Evolutionary conservation across 2,888 invertebrate species (phyloP).

Genomic region (Hemicrepidius hirtus): DNA sequence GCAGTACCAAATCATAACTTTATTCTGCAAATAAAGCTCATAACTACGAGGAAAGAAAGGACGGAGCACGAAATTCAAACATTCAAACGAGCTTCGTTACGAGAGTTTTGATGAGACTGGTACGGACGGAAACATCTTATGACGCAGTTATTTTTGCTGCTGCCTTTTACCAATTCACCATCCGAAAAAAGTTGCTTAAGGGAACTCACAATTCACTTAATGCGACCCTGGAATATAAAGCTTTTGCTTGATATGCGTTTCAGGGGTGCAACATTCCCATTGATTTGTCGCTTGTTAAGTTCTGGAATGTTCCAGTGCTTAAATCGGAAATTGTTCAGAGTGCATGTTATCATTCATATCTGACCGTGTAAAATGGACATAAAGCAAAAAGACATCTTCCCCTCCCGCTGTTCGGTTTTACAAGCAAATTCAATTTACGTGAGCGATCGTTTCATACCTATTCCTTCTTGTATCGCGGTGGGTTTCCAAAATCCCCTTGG

Average conservation of each 20-base stretch:
- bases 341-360: constrained; percentile 17
- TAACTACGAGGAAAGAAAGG: constrained; percentile 49
- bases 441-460: constrained; percentile 22
- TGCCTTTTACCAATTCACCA: constrained; percentile 36
- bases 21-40: constrained; percentile 53
- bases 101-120: constrained; percentile 50
- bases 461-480: constrained; percentile 8
- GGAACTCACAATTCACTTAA: constrained; percentile 38
- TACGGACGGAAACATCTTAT: constrained; percentile 40
- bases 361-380: constrained; percentile 23
- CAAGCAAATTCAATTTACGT: constrained; percentile 29
- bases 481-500: constrained; percentile 6
- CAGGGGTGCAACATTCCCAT: neutral
- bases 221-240: constrained; percentile 16
- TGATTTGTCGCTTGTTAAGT: no score
- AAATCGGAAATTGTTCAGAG: constrained; percentile 14
- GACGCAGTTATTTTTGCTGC: constrained; percentile 32
- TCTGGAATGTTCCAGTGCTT: neutral
- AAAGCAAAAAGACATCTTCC: constrained; percentile 15
- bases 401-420: constrained; percentile 24
- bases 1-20: constrained; percentile 53
- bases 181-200: constrained; percentile 27
- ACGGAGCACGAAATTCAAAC: constrained; percentile 49
- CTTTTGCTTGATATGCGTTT: neutral
- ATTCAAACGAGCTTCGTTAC: constrained; percentile 50